Conservation (phyloP, 2,797 vertebrate genomes). For the Scomberomorus guttatus region DNA sequence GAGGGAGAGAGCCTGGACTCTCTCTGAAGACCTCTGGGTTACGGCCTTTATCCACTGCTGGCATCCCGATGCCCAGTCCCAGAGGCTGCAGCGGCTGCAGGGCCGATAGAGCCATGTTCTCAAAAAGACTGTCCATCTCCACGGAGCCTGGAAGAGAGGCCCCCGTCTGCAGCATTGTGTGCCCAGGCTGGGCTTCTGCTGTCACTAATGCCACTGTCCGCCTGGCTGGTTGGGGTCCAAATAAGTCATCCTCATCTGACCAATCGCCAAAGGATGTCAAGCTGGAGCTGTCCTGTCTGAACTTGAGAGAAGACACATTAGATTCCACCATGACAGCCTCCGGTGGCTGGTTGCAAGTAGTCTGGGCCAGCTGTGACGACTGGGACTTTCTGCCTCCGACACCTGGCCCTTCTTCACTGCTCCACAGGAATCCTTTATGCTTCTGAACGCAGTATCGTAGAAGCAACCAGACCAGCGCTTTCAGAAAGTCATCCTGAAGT, state of each 20-base stretch:
- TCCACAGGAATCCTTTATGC: constrained; percentile 76
- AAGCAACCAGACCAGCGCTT: constrained; percentile 94
- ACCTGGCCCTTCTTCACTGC: constrained; percentile 71
- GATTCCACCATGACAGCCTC: constrained; percentile 78
- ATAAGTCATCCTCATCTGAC: constrained; percentile 94
- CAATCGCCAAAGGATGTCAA: constrained; percentile 92
- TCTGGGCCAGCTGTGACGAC: constrained; percentile 78
- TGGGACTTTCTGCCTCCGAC: constrained; percentile 81
- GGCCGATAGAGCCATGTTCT: constrained; percentile 84
- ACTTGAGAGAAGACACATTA: constrained; percentile 75
- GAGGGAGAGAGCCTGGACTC: constrained; percentile 70
- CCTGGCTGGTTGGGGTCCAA: constrained; percentile 88
- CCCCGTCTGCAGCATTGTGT: constrained; percentile 70
- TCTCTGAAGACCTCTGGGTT: constrained; percentile 75
- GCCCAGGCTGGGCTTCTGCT: constrained; percentile 79
- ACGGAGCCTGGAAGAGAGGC: constrained; percentile 93
- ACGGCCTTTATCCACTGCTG: constrained; percentile 89
- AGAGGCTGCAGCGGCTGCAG: constrained; percentile 89
- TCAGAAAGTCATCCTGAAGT: constrained; percentile 94
- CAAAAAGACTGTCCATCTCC: constrained; percentile 87
- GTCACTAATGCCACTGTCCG: constrained; percentile 87
- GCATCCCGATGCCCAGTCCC: constrained; percentile 89
- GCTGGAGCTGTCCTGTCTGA: constrained; percentile 88
- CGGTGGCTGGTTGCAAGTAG: constrained; percentile 69
- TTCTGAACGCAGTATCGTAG: constrained; percentile 90